Evolutionary conservation across 2,113 vertebrate genomes (phyloP).

Genomic region (Meriones unguiculatus): DNA sequence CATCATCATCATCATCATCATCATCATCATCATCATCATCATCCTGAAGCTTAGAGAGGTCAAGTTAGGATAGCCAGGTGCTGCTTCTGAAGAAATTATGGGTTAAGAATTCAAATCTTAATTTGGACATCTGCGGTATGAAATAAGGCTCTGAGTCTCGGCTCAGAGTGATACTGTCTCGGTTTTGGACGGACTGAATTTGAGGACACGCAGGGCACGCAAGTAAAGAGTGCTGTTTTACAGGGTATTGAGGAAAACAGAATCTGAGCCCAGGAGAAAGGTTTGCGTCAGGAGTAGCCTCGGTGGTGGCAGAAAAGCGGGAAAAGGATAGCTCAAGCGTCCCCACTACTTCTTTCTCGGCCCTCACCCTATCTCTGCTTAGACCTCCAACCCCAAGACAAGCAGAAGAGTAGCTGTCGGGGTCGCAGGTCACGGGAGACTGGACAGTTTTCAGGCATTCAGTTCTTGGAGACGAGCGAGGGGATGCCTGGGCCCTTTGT

Average conservation of each 20-base stretch:
- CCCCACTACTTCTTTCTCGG: not conserved
- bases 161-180: not conserved
- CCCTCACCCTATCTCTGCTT: not conserved
- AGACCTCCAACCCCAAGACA: not conserved
- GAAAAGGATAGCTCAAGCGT: not conserved
- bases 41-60: not conserved
- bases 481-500: not conserved
- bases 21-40: too few relatives aligned
- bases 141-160: slow-evolving; percentile 9
- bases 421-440: not conserved
- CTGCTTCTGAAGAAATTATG: slow-evolving; percentile 14
- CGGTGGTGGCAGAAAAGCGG: not conserved
- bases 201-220: not conserved
- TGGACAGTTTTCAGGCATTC: not conserved
- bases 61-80: not conserved
- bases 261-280: slow-evolving; percentile 1
- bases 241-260: not conserved
- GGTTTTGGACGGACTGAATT: not conserved
- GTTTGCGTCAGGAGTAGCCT: not conserved
- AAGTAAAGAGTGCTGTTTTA: not conserved
- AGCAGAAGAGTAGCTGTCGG: not conserved
- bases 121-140: not conserved
- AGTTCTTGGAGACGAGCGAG: not conserved
- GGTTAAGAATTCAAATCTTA: slow-evolving; percentile 7
- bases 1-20: not conserved